Percentiles rank a stretch among this genome's conserved stretches.
These are phyloP conservation scores for Erebia aethiops DNA, from an alignment of 2,888 invertebrate species.

Conservation along the genomic window DNA sequence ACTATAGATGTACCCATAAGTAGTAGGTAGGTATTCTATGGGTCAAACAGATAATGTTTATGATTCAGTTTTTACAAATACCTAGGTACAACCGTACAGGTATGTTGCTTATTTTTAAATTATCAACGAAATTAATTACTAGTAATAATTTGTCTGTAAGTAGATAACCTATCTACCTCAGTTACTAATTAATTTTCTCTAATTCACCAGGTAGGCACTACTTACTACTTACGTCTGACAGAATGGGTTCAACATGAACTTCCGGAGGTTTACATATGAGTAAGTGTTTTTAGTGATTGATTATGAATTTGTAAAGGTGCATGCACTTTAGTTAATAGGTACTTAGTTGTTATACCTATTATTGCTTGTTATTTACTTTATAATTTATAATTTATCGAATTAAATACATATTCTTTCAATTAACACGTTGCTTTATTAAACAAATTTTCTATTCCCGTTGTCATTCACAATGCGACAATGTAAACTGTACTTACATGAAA, in stretches of 20 bases:
- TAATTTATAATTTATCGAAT: not conserved
- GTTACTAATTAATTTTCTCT: not conserved
- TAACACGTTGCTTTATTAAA: not conserved
- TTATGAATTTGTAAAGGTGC: conserved; percentile 10
- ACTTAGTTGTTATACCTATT: not conserved
- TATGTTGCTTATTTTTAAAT: too few relatives aligned
- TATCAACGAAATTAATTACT: too few relatives aligned
- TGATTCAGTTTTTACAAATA: too few relatives aligned
- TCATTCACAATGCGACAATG: too few relatives aligned
- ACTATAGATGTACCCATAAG: too few relatives aligned
- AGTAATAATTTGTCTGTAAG: too few relatives aligned
- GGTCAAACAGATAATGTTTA: too few relatives aligned
- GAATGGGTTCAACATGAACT: not conserved
- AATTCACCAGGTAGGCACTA: conserved; percentile 3
- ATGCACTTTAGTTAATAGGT: not conserved
- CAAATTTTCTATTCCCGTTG: not conserved
- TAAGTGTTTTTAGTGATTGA: conserved; percentile 5
- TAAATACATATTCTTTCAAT: not conserved
- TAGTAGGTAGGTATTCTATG: too few relatives aligned
- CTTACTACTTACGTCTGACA: not conserved
- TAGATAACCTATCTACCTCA: too few relatives aligned
- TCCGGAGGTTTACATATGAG: not conserved
- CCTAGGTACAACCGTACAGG: too few relatives aligned
- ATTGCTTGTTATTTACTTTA: not conserved
- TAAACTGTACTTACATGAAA: not conserved